Conservation (phyloP, 1,140 invertebrate genomes). For the Cephus cinctus region DNA sequence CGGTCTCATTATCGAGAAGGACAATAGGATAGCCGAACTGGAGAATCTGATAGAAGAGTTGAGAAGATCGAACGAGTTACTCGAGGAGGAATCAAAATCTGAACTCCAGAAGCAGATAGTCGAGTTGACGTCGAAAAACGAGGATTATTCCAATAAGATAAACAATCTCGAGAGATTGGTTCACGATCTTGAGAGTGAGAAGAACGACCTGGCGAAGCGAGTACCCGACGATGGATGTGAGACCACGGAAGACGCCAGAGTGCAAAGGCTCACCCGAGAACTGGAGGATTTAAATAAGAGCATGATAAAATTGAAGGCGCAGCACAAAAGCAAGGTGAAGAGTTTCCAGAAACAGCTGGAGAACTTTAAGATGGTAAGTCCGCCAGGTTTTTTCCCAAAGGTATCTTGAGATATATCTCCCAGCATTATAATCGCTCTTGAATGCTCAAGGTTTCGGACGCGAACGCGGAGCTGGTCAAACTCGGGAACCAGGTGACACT, state of each 20-base stretch:
- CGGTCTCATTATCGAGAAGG: conserved; percentile 38
- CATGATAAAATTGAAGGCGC: conserved; percentile 82
- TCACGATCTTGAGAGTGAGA: conserved; percentile 39
- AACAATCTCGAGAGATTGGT: conserved; percentile 35
- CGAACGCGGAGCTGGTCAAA: conserved; percentile 67
- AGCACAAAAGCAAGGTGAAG: conserved; percentile 78
- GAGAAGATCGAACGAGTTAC: conserved; percentile 36
- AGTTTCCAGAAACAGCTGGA: conserved; percentile 80
- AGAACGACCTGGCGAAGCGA: conserved; percentile 28
- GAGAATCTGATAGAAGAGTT: conserved; percentile 45
- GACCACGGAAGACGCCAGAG: conserved; percentile 53
- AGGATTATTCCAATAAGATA: conserved; percentile 36
- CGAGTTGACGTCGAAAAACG: conserved; percentile 36
- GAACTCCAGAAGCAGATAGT: conserved; percentile 36
- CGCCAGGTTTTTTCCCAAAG: neutral
- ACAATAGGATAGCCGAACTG: conserved; percentile 48
- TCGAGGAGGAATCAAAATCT: conserved; percentile 37
- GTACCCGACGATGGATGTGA: conserved; percentile 24
- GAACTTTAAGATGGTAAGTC: conserved; percentile 66
- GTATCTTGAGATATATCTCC: neutral
- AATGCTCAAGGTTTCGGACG: conserved; percentile 56
- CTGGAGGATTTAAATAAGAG: conserved; percentile 76
- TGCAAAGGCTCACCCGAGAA: conserved; percentile 64
- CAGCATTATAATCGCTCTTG: neutral
- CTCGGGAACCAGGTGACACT: conserved; percentile 78